Evolutionary conservation across 2,113 vertebrate genomes (phyloP), one percentile per base, ranked within the genome.

Genomic region (Spheniscus mendiculus): DNA sequence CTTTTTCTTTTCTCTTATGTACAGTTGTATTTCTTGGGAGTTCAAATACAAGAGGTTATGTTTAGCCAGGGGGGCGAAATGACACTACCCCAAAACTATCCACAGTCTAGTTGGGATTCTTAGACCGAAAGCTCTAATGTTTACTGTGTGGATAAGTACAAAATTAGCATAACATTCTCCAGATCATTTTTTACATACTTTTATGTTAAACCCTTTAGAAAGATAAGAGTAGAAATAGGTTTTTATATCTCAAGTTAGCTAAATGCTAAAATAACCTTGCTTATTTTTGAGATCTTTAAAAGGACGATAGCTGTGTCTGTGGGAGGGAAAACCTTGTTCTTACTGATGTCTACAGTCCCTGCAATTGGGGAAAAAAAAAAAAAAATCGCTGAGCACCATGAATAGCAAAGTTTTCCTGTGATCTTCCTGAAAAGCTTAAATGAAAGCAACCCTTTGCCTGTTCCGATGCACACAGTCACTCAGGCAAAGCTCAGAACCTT

Each of bases 261-360:
- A 73, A 80, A 52, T 44, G 23, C 29, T 83, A 67, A 70, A 74
- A 74, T 61, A 85, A 29, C 26, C 8, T 52, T 58, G 17, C 12
- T 82, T 93, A 36, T 62, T 93, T 83, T 62, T 26, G 15, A 66
- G 34, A 40, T 58, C 38, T 82, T 93, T 67, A 58, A 53, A 89
- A 83, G 26, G 9, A 69, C 3, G 0, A 44, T 23, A 74, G 6
- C 6, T 62, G n/a, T 12, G 25, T 32, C 53, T 65, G 11, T 2
- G 3, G 61, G 69, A 90, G 16, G 19, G 27, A 74, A 62, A 74
- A 69, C 12, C 13, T 62, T 6, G 3, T 73, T 90, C 20, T 79
- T 86, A 58, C 47, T 71, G 36, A 82, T 40, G 30, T 47, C 42
- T 69, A 16, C 38, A 21, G 12, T 29, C 27, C 15, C 38, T 79